Conservation (phyloP, 1,140 invertebrate genomes). For the Heliconius congener region DNA sequence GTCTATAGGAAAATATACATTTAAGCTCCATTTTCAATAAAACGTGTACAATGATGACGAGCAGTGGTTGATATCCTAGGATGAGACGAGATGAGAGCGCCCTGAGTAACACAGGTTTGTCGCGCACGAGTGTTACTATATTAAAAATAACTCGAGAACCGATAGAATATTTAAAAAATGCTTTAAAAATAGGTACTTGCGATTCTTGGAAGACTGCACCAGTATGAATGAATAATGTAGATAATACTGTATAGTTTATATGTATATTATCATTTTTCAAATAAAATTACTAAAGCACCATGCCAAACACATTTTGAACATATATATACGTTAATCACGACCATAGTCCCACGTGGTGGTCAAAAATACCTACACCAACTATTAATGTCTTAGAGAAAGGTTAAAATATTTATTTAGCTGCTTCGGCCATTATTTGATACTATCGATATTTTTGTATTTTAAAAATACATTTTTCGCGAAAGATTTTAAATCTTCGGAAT, state of each 20-base stretch:
- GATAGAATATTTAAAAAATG: conserved; percentile 43
- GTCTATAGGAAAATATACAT: conserved; percentile 34
- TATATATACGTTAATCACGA: conserved; percentile 55
- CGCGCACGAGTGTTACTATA: conserved; percentile 27
- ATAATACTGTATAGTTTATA: conserved; percentile 72
- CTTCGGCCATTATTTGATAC: conserved; percentile 26
- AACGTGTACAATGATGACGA: conserved; percentile 46
- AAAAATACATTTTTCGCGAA: conserved; percentile 70
- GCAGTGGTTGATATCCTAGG: conserved; percentile 32
- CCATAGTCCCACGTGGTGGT: conserved; percentile 49
- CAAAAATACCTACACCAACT: conserved; percentile 45
- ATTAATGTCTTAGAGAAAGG: conserved; percentile 42
- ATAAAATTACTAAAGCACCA: conserved; percentile 76
- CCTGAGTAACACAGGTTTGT: conserved; percentile 23
- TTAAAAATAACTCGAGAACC: conserved; percentile 35
- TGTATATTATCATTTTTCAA: conserved; percentile 67
- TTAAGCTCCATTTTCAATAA: conserved; percentile 29
- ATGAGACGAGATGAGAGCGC: conserved; percentile 34
- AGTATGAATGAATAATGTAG: conserved; percentile 64
- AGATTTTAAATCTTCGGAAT: conserved; percentile 77
- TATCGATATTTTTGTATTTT: conserved; percentile 63
- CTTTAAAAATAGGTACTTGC: conserved; percentile 52
- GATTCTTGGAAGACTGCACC: conserved; percentile 74
- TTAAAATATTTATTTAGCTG: conserved; percentile 40
- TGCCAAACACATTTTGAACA: conserved; percentile 71